phyloP scores from a whole-genome alignment of 2,113 vertebrate species.

The Chiloscyllium plagiosum region DNA sequence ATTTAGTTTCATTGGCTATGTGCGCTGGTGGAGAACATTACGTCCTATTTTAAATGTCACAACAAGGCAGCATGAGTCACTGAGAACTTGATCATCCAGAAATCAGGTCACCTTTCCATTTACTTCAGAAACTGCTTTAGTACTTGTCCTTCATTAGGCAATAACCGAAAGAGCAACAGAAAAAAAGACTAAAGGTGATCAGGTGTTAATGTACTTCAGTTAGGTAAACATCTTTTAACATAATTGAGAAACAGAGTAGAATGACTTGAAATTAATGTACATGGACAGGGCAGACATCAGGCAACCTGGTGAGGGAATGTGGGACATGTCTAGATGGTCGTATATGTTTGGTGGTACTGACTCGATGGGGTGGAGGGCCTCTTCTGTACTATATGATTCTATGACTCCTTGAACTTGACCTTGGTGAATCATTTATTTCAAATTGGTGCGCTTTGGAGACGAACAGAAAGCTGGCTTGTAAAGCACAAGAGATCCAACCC shows the following conservation, averaged over 20 bases:
- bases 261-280: not conserved
- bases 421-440: not conserved
- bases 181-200: not conserved
- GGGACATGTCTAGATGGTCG: too few species aligned
- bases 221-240: not conserved
- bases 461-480: too few species aligned
- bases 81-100: constrained; percentile 3
- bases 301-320: too few species aligned
- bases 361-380: too few species aligned
- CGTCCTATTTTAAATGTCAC: constrained; percentile 27
- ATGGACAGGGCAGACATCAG: not conserved
- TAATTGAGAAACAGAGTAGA: not conserved
- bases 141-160: not conserved
- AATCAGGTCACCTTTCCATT: constrained; percentile 1
- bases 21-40: not conserved
- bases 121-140: constrained; percentile 25
- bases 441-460: not conserved
- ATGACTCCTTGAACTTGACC: not conserved
- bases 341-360: too few species aligned
- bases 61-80: not conserved
- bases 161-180: not conserved
- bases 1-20: not conserved
- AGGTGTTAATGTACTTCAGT: not conserved
- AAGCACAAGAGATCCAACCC: not conserved
- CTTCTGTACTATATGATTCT: too few species aligned